Percentiles rank a stretch among this genome's conserved stretches.
phyloP scores from a whole-genome alignment of 2,888 invertebrate species.

The Bursaphelenchus okinawaensis region DNA sequence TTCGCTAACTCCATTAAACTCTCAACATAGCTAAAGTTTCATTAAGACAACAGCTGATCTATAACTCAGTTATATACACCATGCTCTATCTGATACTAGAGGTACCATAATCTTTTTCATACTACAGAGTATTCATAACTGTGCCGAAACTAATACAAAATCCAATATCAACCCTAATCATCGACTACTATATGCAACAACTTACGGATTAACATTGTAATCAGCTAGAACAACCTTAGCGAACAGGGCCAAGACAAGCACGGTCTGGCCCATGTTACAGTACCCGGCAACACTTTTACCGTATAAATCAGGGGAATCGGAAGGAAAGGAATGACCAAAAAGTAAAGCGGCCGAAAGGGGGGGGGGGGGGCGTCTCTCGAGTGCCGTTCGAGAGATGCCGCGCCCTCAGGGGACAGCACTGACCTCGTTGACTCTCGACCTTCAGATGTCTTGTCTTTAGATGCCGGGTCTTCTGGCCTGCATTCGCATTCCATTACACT shows the following conservation, averaged over 20 bases:
- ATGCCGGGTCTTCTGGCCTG: not conserved
- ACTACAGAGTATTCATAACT: too few species aligned
- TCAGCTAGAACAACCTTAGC: not conserved
- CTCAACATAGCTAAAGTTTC: too few species aligned
- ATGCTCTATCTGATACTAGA: too few species aligned
- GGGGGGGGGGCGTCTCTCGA: not conserved
- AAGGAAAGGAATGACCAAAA: not conserved
- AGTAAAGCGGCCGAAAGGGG: not conserved
- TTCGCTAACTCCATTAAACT: too few species aligned
- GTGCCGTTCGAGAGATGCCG: not conserved
- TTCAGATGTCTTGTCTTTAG: too few species aligned
- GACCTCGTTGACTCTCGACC: not conserved
- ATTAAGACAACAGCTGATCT: too few species aligned
- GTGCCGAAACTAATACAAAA: too few species aligned
- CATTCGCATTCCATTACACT: not conserved
- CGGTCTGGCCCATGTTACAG: not conserved
- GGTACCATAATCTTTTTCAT: too few species aligned
- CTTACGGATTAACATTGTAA: not conserved
- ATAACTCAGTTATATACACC: too few species aligned
- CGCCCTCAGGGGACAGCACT: not conserved
- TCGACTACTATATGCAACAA: too few species aligned
- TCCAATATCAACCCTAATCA: too few species aligned
- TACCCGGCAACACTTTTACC: not conserved
- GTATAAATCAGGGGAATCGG: too few species aligned
- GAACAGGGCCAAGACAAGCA: not conserved